Evolutionary conservation across 2,113 vertebrate species (phyloP), one percentile per base, ranked within the genome.

Genomic region (Panurus biarmicus): DNA sequence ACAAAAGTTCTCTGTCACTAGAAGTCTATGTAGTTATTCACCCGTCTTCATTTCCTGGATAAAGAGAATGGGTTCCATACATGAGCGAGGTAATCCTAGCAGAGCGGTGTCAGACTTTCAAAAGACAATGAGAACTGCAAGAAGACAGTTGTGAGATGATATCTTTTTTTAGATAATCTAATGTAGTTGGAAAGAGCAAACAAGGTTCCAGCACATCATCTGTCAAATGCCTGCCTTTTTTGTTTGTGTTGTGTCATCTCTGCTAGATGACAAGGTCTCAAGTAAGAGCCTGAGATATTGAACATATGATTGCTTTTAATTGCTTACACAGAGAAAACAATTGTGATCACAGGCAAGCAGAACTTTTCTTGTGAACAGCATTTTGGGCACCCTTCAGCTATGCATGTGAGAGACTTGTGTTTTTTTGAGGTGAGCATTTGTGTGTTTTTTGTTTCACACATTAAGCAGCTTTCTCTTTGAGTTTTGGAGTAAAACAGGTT

Each of bases 321-420:
- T 85, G 6, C 8, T 76, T 69, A 36, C 31, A 47, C 10, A 45
- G 20, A 24, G 38, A 70, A 69, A 45, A 51, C 10, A n/a, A 11
- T 14, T 31, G 23, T 17, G 20, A 73, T 53, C 42, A 45, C 18
- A 61, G 33, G 24, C 28, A 76, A 86, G 16, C 5, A 79, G 35
- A 75, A 36, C 16, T 72, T 75, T 79, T 65, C 12, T 35, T 35
- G 10, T n/a, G 65, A 82, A 29, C 21, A 67, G 14, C 25, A 6
- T 38, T 75, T 83, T 78, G 62, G 9, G 9, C 10, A 57, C 7
- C 10, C 11, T 90, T 57, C 17, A 28, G 40, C 72, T 44, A 42
- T 24, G 40, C 2, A n/a, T 33, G 14, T 79, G 24, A 7, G 3
- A 0, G 1, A 22, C 47, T 47, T 66, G 5, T 58, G 13, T 61